phyloP scores from a whole-genome alignment of 2,113 vertebrate species.

The Boulengerochromis microlepis region DNA sequence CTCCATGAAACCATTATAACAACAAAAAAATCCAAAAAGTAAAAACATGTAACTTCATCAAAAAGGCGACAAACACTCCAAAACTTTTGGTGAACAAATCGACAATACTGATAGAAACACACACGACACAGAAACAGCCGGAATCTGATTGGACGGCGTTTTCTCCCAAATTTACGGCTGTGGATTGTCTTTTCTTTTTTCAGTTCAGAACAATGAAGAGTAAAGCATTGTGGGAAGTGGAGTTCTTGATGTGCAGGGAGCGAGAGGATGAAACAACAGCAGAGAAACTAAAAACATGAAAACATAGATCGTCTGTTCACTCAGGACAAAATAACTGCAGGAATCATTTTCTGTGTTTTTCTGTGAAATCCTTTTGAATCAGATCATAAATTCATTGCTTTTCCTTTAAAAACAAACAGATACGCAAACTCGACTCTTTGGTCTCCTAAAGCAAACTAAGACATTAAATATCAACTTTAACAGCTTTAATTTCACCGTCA shows the following conservation, averaged over 20 bases:
- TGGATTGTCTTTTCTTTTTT: background rate
- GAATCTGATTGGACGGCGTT: background rate
- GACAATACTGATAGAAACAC: slow-evolving; percentile 50
- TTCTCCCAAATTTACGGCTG: background rate
- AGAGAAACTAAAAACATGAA: background rate
- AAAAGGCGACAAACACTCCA: background rate
- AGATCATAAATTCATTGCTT: background rate
- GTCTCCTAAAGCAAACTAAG: slow-evolving; percentile 71
- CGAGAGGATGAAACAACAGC: background rate
- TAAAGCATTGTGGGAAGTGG: slow-evolving; percentile 42
- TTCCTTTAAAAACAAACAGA: slow-evolving; percentile 15
- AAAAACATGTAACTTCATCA: slow-evolving; percentile 17
- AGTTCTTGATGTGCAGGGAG: background rate
- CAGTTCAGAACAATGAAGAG: background rate
- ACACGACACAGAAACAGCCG: background rate
- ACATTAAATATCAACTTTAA: background rate
- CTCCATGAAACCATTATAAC: slow-evolving; percentile 27
- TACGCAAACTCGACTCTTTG: slow-evolving; percentile 78
- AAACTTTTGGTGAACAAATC: slow-evolving; percentile 20
- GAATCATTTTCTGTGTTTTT: background rate
- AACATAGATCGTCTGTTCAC: background rate
- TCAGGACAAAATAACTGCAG: background rate
- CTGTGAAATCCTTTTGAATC: background rate
- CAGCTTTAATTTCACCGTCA: background rate
- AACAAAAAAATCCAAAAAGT: background rate